Conservation (phyloP, 2,888 invertebrate species). For the Ditylenchus weischeri region DNA sequence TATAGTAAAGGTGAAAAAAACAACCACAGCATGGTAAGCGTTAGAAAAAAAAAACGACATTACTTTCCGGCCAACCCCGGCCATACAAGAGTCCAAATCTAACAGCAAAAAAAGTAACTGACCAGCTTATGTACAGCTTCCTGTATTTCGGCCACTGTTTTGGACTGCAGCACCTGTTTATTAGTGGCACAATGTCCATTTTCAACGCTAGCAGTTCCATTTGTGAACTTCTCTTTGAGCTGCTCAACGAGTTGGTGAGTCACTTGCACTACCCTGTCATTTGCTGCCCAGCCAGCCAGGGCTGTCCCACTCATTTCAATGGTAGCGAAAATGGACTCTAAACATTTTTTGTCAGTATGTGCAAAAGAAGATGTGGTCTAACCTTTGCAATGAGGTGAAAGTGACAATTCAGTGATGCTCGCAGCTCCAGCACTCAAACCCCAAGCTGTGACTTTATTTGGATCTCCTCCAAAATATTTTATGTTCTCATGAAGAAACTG, state of each 20-base stretch:
- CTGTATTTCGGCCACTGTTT: conserved; percentile 5
- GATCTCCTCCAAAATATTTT: conserved; percentile 33
- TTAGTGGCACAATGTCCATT: not conserved
- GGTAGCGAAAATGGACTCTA: conserved; percentile 23
- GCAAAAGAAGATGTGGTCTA: not conserved
- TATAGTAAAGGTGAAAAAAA: too few species aligned
- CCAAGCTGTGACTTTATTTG: conserved; percentile 28
- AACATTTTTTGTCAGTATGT: not conserved
- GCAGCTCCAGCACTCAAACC: conserved; percentile 36
- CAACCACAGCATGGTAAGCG: too few species aligned
- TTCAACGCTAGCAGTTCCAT: not conserved
- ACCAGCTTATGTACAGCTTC: not conserved
- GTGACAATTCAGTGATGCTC: conserved; percentile 17
- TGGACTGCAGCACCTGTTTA: not conserved
- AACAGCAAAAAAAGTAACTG: not conserved
- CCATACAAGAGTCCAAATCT: too few species aligned
- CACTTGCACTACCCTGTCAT: conserved; percentile 30
- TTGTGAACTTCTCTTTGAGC: not conserved
- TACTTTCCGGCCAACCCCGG: too few species aligned
- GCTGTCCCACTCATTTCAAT: conserved; percentile 35
- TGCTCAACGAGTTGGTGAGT: conserved; percentile 23
- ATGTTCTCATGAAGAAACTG: conserved; percentile 33
- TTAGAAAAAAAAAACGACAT: too few species aligned
- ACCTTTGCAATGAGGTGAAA: conserved; percentile 34
- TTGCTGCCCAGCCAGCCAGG: conserved; percentile 39